Evolutionary conservation across 2,113 vertebrate genomes (phyloP).

Genomic region (Numenius arquata): DNA sequence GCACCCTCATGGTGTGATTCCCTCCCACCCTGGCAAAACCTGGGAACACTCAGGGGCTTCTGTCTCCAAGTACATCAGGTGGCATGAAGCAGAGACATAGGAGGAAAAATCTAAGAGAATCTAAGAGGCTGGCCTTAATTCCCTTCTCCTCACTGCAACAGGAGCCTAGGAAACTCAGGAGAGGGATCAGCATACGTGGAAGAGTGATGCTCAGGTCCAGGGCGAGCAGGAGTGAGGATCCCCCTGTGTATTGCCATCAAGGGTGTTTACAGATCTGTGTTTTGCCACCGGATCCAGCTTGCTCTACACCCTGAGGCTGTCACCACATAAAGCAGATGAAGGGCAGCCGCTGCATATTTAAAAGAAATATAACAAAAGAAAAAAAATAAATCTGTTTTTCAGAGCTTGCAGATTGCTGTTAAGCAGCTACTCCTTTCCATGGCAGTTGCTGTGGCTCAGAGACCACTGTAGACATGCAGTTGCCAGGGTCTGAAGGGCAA

Average conservation of each 20-base stretch:
- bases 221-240: background rate
- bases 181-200: background rate
- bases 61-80: background rate
- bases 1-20: background rate
- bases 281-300: background rate
- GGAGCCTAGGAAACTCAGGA: background rate
- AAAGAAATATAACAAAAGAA: background rate
- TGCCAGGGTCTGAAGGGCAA: conserved; percentile 64
- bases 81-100: background rate
- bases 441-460: background rate
- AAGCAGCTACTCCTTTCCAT: conserved; percentile 1
- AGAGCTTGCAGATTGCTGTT: background rate
- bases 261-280: background rate
- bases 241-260: background rate
- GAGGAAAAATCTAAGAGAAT: background rate
- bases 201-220: background rate
- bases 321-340: background rate
- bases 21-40: background rate
- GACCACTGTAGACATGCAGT: conserved; percentile 46
- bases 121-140: background rate
- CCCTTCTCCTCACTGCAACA: background rate
- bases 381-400: background rate
- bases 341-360: background rate
- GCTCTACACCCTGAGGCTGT: background rate
- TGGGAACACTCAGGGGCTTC: background rate